These are phyloP conservation scores for Periphyllus acericola DNA, from an alignment of 2,888 invertebrate genomes.

Conservation along the genomic window DNA sequence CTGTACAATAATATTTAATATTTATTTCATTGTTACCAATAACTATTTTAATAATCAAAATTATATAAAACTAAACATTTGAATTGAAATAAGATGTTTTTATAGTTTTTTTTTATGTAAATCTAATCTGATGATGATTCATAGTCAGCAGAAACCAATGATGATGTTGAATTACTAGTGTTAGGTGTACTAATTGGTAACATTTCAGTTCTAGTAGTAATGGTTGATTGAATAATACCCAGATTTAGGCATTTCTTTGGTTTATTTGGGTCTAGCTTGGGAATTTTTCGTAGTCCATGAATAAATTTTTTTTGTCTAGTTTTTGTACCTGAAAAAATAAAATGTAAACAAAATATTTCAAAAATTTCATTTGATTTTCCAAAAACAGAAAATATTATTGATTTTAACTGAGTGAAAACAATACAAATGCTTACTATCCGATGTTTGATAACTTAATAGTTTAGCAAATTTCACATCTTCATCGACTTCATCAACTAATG, in stretches of 20 bases:
- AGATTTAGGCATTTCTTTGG: constrained; percentile 10
- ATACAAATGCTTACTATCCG: constrained; percentile 62
- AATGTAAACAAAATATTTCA: too few relatives aligned
- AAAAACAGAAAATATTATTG: too few relatives aligned
- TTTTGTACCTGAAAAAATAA: constrained; percentile 8
- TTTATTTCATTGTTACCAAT: constrained; percentile 35
- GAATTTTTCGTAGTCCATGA: constrained; percentile 37
- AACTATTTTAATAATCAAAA: constrained; percentile 15
- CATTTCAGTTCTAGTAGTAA: constrained; percentile 4
- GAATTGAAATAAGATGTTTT: constrained; percentile 1
- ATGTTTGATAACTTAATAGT: constrained; percentile 68
- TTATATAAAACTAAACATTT: constrained; percentile 8
- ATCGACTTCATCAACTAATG: constrained; percentile 80
- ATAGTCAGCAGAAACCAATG: constrained; percentile 64
- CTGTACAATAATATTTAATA: constrained; percentile 15
- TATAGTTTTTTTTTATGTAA: background rate
- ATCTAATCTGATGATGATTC: constrained; percentile 62
- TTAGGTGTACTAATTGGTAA: background rate
- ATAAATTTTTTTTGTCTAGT: constrained; percentile 49
- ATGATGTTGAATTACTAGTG: constrained; percentile 22
- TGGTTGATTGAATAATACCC: constrained; percentile 31
- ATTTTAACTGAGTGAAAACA: background rate
- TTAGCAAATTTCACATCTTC: constrained; percentile 85
- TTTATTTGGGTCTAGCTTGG: constrained; percentile 31
- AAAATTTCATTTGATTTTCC: too few relatives aligned